Base-by-base conservation (phyloP, 1,140 invertebrate species). In the Monomorium pharaonis region DNA sequence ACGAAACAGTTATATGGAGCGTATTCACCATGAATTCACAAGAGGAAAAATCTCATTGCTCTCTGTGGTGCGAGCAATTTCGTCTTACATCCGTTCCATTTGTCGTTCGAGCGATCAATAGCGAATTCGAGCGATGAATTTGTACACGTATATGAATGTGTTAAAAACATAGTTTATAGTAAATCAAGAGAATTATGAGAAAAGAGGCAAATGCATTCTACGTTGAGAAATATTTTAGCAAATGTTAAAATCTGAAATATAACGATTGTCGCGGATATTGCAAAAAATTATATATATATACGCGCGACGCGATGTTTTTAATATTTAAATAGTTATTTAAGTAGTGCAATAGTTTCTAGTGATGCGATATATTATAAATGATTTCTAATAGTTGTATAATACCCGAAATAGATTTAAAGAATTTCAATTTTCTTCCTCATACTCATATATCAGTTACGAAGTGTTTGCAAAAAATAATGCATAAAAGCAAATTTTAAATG, bases 141-240 rank as follows among this genome's bases (percentile, higher is more conserved):
- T 88, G 54, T 74, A 27, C 27, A 87, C 81, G 62, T 85, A 89
- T 86, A 78, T 87, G 85, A 87, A 91, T 92, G 88, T 92, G 89
- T 92, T 88, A 84, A 90, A 90, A 72, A 67, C 93, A 92, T 94
- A 95, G 91, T 94, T 95, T 94, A 94, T 94, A 94, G 92, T 88
- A 93, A 94, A 95, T 95, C 94, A 94, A 94, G 91, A 90, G 91
- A 89, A 93, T 92, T 94, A 94, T 75, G 92, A 93, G 86, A 83
- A 93, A 93, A 86, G 30, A 86, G n/a, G 30, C 6, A 63, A 14
- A 21, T 24, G 44, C 24, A 42, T 76, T 24, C 62, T 76, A 60
- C 21, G 33, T 56, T 16, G 21, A 56, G 37, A 27, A 56, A 27
- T 14, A 24, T 42, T 80, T 33, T 69, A 60, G 18, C 33, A n/a